Evolutionary conservation across 1,140 invertebrate genomes (phyloP).

Genomic region (Lepidurus packardi): DNA sequence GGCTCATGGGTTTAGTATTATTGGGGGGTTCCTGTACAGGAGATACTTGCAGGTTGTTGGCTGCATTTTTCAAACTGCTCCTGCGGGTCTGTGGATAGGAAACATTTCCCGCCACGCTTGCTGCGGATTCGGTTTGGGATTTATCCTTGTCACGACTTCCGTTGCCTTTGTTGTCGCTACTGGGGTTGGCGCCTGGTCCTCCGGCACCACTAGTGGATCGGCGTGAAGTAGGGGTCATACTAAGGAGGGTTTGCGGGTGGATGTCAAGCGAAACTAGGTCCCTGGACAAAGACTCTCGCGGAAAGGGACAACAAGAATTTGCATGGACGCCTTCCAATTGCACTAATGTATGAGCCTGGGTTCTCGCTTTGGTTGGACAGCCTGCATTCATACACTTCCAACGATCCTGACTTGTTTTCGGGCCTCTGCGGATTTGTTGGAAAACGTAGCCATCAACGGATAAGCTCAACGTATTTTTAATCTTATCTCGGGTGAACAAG

Average conservation of each 20-base stretch:
- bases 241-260: not conserved
- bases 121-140: not conserved
- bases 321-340: not conserved
- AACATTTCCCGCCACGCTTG: not conserved
- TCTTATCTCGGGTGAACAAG: not conserved
- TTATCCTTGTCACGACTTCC: constrained; percentile 7
- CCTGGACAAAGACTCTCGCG: not conserved
- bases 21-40: not conserved
- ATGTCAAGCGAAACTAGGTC: not conserved
- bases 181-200: not conserved
- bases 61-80: constrained; percentile 6
- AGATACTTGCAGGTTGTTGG: not conserved
- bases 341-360: not conserved
- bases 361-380: not conserved
- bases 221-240: not conserved
- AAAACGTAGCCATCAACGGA: not conserved
- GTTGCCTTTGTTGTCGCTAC: constrained; percentile 9
- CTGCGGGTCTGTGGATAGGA: constrained; percentile 2
- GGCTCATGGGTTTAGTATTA: not conserved
- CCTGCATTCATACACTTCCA: not conserved
- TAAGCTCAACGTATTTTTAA: not conserved
- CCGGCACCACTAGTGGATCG: not conserved
- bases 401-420: not conserved
- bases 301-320: not conserved
- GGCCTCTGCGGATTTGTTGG: not conserved